Conservation (phyloP, 92 coral and sea anemone species). For the Heliopora coerulea region DNA sequence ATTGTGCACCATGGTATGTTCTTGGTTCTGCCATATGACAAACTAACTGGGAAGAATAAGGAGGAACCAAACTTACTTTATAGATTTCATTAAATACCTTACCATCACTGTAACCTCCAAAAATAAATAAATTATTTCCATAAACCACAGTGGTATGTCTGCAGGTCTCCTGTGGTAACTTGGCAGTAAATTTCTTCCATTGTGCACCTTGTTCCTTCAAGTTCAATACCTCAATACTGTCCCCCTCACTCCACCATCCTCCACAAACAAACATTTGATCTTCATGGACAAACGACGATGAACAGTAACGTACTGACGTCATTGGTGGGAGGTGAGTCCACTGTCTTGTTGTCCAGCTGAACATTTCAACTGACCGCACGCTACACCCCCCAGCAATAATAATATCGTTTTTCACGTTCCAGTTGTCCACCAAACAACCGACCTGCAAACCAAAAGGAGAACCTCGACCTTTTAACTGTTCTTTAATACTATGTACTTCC, state of each 20-base stretch:
- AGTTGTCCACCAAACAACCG: neutral
- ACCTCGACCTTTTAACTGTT: neutral
- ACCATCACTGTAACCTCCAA: neutral
- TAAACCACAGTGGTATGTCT: neutral
- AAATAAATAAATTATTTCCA: constrained; percentile 15
- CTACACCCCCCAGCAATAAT: neutral
- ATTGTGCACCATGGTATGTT: constrained; percentile 1
- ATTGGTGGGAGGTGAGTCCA: constrained; percentile 1
- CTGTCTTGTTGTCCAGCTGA: neutral
- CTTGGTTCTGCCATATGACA: constrained; percentile 5
- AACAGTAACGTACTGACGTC: neutral
- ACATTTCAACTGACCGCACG: constrained; percentile 14
- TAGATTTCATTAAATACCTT: neutral
- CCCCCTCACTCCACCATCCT: neutral
- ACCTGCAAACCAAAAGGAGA: no score
- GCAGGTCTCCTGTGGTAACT: neutral
- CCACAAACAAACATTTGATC: constrained; percentile 3
- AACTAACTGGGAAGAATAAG: constrained; percentile 5
- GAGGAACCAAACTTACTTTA: neutral
- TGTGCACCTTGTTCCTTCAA: neutral
- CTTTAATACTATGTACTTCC: neutral
- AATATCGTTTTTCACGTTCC: neutral
- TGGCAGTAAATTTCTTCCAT: neutral
- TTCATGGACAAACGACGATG: neutral
- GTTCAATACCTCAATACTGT: neutral